Base-by-base conservation (phyloP, 2,888 invertebrate genomes). In the Chironomus tentans region DNA sequence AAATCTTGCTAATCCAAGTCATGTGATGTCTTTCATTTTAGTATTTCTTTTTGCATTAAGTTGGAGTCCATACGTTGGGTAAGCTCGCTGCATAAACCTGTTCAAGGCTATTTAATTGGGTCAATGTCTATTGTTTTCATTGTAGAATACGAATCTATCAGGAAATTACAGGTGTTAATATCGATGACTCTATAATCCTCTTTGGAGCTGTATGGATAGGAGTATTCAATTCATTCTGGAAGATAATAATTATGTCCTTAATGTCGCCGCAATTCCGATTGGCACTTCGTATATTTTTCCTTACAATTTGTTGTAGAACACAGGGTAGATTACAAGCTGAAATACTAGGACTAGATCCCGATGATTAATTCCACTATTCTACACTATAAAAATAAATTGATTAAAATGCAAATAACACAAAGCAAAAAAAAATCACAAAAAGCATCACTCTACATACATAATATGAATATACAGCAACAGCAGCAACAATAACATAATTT, bases 131-230 rank as follows among this genome's bases (percentile, higher is more conserved):
- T 10, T 38, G n/a, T 38, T 62, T 62, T 1, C 22, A 13, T 24
- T 24, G 24, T 65, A 65, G 65, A n/a, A 88, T 97, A 78, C 89
- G 91, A 79, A 85, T 94, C 78, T 95, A 94, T 85, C 93, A 91
- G 82, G 89, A 88, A 82, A 84, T 88, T 80, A 88, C 87, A 70
- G 89, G 87, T 78, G 85, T 86, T 78, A 87, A 88, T 83, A 82
- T 89, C 76, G 88, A 92, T 85, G 88, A 92, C 81, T 92, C 94
- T 80, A 91, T 93, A 86, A 86, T 97, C 79, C 94, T 96, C 84
- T 97, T 97, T 83, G 92, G 92, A 78, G 91, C 97, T 79, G 93
- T 97, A 76, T 98, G 98, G 98, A 86, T 98, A 80, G 98, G 97
- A 70, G 91, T 98, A 80, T 87, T 95, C 79, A 97, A 97, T 85